A percentile compares a stretch with the other conserved stretches of the same genome.
Evolutionary conservation across 2,113 vertebrate genomes (phyloP).

Genomic region (Strix uralensis): DNA sequence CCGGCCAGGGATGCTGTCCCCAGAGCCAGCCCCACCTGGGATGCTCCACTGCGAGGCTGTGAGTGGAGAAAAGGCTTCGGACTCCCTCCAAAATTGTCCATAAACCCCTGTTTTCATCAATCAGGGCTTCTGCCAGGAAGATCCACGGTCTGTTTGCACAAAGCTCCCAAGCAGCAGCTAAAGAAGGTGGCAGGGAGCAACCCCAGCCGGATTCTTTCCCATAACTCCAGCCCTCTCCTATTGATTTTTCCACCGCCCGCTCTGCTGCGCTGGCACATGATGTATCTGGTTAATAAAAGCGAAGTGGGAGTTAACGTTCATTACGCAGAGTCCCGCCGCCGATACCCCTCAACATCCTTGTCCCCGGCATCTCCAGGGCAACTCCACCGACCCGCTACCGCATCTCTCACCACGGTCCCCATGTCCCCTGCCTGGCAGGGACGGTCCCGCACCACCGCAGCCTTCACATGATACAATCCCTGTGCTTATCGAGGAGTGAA

Average conservation of each 20-base stretch:
- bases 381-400: not conserved
- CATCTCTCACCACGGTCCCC: too few species aligned
- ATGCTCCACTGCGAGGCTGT: rapidly evolving
- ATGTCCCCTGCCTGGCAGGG: not conserved
- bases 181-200: not conserved
- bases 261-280: not conserved
- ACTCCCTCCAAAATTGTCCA: rapidly evolving
- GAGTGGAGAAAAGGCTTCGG: not conserved
- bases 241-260: not conserved
- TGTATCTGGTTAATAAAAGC: not conserved
- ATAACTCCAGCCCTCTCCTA: not conserved
- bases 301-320: not conserved
- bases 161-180: not conserved
- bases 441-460: not conserved
- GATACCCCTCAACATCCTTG: not conserved
- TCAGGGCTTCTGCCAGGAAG: not conserved
- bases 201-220: not conserved
- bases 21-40: not conserved
- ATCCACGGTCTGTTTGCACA: not conserved
- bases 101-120: not conserved
- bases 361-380: not conserved
- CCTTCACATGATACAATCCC: rapidly evolving
- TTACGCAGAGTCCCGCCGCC: not conserved
- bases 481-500: rapidly evolving
- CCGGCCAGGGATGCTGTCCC: not conserved